Evolutionary conservation across 2,113 vertebrate genomes (phyloP).

Genomic region (Periophthalmus modestus): DNA sequence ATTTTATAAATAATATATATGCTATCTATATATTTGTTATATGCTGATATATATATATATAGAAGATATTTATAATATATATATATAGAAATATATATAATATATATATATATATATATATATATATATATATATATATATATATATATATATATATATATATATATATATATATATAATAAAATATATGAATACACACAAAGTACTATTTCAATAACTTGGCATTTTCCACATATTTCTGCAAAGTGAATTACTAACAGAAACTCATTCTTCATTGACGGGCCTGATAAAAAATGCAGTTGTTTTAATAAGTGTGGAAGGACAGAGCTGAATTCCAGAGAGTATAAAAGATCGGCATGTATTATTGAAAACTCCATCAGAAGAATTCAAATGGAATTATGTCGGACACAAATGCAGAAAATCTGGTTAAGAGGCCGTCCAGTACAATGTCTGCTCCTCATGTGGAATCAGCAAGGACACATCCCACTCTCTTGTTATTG

Average conservation of each 20-base stretch:
- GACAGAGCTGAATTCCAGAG: not conserved
- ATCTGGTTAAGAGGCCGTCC: not conserved
- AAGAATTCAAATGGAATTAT: not conserved
- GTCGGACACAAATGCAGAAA: not conserved
- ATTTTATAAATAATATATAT: too few relatives aligned
- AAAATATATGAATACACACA: too few relatives aligned
- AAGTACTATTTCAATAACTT: too few relatives aligned
- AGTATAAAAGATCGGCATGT: not conserved
- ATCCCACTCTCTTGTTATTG: not conserved
- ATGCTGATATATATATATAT: too few relatives aligned
- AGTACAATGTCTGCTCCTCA: not conserved
- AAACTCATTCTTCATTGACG: not conserved
- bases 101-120: too few relatives aligned
- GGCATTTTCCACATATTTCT: too few relatives aligned
- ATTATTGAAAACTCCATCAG: not conserved
- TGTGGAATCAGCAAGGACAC: not conserved
- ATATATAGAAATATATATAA: too few relatives aligned
- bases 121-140: too few relatives aligned
- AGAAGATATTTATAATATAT: too few relatives aligned
- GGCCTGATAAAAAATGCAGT: not conserved
- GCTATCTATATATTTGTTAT: too few relatives aligned
- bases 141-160: too few relatives aligned
- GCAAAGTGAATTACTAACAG: not conserved
- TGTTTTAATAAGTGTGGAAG: not conserved
- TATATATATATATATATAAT: too few relatives aligned